Base-by-base conservation (phyloP, 1,140 invertebrate species). In the Saxidomus purpurata region DNA sequence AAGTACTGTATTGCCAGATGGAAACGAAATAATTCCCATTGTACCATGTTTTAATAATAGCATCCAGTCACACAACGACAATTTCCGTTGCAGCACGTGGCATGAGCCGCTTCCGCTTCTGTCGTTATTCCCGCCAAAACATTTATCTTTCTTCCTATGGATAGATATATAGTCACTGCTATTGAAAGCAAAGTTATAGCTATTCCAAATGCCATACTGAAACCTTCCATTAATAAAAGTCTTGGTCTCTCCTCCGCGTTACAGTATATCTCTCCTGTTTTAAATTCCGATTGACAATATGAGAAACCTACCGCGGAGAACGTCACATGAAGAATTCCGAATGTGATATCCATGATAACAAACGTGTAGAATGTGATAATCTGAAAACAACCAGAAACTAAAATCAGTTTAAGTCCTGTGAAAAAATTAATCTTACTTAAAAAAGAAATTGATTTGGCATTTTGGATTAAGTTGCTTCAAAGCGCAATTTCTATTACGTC, bases 191-290 rank as follows among this genome's bases (percentile, higher is more conserved):
- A 15, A 0, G 38, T 22, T 1, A 87, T 79, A 31, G 67, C 6
- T 31, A 47, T 19, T 15, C 85, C 85, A 69, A 87, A 87, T 2
- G 40, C 71, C 17, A 79, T 28, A 67, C 77, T 76, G 19, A 87
- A 67, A 19, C 74, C 74, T 9, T 55, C 43, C 19, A 76, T 79
- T 8, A 63, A 19, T 47, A 63, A 15, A 2, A 87, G 49, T 31
- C 85, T 52, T 31, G 49, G 34, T 28, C 71, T 31, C 31, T 87
- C 84, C 49, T 77, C 49, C 0, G n/a, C n/a, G 47, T 85, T 85
- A 43, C 85, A 87, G 19, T 34, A 43, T 28, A 79, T 34, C 22
- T 61, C 55, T 31, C 71, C 71, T 4, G 38, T 79, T 8, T n/a
- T 17, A 13, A 76, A 47, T 15, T 87, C 74, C 19, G 15, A n/a